Percentiles rank a stretch among this genome's conserved stretches.
These are phyloP conservation scores for Tortrix viridana DNA, from an alignment of 2,888 invertebrate species.

Conservation along the genomic window DNA sequence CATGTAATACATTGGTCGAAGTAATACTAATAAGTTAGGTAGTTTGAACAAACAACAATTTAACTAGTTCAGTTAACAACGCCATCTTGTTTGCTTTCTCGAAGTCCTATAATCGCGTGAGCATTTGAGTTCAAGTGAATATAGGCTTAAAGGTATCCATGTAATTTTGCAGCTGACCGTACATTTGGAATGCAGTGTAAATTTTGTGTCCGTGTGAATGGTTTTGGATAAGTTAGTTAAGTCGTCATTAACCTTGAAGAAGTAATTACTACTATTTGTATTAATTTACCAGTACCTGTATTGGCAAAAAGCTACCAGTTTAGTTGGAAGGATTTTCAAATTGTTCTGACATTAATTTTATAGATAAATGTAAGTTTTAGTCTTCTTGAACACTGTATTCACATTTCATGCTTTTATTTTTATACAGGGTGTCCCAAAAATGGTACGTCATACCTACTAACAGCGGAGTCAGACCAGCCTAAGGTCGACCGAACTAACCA, in stretches of 20 bases:
- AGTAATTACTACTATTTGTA: conserved; percentile 10
- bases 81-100: too few species aligned
- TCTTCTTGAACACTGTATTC: conserved; percentile 59
- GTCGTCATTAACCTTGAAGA: conserved; percentile 18
- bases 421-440: conserved; percentile 5
- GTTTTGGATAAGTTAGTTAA: conserved; percentile 7
- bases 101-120: too few species aligned
- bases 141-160: too few species aligned
- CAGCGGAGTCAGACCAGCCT: too few species aligned
- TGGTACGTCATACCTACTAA: too few species aligned
- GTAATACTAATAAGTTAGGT: too few species aligned
- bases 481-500: too few species aligned
- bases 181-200: conserved; percentile 32
- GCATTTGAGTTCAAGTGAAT: too few species aligned
- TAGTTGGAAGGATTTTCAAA: conserved; percentile 44
- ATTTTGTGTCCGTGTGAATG: conserved; percentile 20
- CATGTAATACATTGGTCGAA: too few species aligned
- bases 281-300: conserved; percentile 29
- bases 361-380: conserved; percentile 53
- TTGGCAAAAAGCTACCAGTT: conserved; percentile 16
- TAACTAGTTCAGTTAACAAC: too few species aligned
- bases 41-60: too few species aligned
- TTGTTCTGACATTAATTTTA: conserved; percentile 54
- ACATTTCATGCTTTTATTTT: conserved; percentile 34
- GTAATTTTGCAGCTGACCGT: too few species aligned